Conservation (phyloP, 2,888 invertebrate genomes). For the Clitarchus hookeri region DNA sequence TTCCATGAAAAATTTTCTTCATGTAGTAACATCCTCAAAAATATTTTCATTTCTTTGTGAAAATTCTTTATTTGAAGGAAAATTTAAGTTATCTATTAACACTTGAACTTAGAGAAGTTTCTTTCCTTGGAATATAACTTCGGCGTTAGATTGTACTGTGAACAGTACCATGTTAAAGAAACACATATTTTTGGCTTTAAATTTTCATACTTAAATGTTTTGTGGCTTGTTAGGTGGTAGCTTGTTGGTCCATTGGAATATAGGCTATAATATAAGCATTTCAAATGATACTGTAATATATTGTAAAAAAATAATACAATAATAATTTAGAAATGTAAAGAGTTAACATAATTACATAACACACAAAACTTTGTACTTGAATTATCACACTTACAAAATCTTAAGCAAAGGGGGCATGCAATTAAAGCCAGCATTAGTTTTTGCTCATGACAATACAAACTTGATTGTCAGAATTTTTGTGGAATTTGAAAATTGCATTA, state of each 20-base stretch:
- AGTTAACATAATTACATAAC: background rate
- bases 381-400: background rate
- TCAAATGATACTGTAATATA: background rate
- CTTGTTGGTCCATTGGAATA: background rate
- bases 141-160: background rate
- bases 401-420: background rate
- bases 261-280: background rate
- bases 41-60: background rate
- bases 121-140: background rate
- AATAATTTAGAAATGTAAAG: background rate
- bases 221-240: background rate
- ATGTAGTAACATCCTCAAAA: background rate
- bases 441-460: background rate
- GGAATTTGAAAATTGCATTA: background rate
- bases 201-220: background rate
- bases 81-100: background rate
- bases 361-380: background rate
- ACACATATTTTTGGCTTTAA: background rate
- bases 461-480: background rate
- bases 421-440: background rate
- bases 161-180: background rate
- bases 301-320: background rate
- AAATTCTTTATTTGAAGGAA: background rate
- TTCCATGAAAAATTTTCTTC: background rate
- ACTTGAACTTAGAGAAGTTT: background rate